Evolutionary conservation across 2,797 vertebrate genomes (phyloP), one percentile per base, ranked within the genome.

Genomic region (Craterocephalus amniculus): DNA sequence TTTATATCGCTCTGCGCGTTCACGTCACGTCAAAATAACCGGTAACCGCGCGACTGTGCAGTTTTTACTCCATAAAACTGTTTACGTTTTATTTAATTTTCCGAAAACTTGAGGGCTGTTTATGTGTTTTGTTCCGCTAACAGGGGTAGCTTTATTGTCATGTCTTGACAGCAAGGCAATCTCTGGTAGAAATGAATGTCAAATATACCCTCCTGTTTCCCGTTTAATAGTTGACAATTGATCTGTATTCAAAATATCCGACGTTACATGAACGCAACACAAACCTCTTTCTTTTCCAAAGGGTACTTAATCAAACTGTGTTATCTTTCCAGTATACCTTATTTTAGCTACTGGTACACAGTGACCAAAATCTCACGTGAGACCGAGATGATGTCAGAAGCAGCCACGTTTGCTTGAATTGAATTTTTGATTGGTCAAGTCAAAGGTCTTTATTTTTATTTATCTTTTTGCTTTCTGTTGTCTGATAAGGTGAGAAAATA

Each of bases 1-100:
- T 84, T 74, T 74, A 78, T 66, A 61, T 54, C 61, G 45, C 4
- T 8, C 34, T 7, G 58, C 26, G 66, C 65, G 55, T 90, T 90
- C 80, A 84, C 0, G 57, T 5, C n/a, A 7, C 61, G 11, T 40
- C 58, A 58, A 35, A 66, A 69, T 1, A 27, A n/a, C 0, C n/a
- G 38, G 13, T 8, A 16, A 12, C 1, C 56, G 0, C 10, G 0
- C 10, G 3, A 10, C 5, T 26, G 13, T 27, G 1, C 6, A 4
- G 51, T 14, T 52, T 52, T 52, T 22, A 40, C 4, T 5, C 35
- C 6, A 31, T 8, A 6, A 65, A 60, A 18, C 29, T 18, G 0
- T 11, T n/a, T 6, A 24, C 20, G 40, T 66, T 32, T 20, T 24
- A n/a, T 22, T 22, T 1, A 38, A 65, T 22, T 40, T 22, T 55